Base-by-base conservation (phyloP, 2,888 invertebrate genomes). In the Mythimna vitellina region DNA sequence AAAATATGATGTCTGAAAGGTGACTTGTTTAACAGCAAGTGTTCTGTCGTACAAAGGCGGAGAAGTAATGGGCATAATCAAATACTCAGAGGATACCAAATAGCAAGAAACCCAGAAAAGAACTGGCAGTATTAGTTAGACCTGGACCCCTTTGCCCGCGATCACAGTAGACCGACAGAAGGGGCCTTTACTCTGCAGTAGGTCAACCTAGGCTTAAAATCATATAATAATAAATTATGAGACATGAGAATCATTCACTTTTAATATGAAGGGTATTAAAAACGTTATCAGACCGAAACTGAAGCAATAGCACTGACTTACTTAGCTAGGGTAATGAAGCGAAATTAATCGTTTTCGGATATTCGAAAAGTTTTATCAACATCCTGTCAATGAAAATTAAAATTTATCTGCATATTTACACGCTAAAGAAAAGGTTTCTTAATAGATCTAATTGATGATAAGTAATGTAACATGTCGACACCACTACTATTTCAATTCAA, bases 331-430 rank as follows among this genome's bases (percentile, higher is more conserved):
- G 38, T 80, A 73, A 73, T 80, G 73, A 72, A 62, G 65, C 49
- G 20, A 38, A 38, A 62, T 58, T 67, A 79, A 79, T 58, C 9
- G 49, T 62, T 17, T 57, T 46, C 60, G 70, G 60, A 57, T 32
- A 69, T 76, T 69, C n/a, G 22, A 35, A 57, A 66, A 72, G 51
- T 65, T 73, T 65, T 35, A 67, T 58, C 78, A 67, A 78, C 75
- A 75, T 81, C 71, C 75, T 73, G 79, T 70, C 12, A 65, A 65
- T 57, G 65, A 71, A 64, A 70, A 71, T 61, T 65, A 29, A 65
- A 46, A 64, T 61, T 32, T 70, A 70, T 62, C 42, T 73, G 58
- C 73, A 73, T 78, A 75, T 73, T 80, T 80, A 77, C 73, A 78
- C 76, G 69, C 71, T 63, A 76, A 46, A 72, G 46, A n/a, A 49